A percentile compares a stretch with the other conserved stretches of the same genome.
These are phyloP conservation scores for Hyles euphorbiae DNA, from an alignment of 1,140 invertebrate genomes.

Conservation along the genomic window DNA sequence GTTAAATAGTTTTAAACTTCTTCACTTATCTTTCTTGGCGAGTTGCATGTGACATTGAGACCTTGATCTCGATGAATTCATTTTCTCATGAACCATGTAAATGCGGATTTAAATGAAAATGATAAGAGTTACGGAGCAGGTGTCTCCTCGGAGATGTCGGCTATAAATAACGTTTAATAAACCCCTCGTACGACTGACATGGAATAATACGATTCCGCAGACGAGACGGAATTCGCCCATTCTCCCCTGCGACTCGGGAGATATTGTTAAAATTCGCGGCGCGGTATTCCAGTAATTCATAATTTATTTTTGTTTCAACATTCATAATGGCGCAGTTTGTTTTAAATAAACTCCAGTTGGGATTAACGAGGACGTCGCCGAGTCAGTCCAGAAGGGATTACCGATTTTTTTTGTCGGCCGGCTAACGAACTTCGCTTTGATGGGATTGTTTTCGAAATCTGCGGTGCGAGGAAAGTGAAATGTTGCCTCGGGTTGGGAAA, in stretches of 20 bases:
- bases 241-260: constrained; percentile 11
- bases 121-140: constrained; percentile 48
- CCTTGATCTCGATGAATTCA: no score
- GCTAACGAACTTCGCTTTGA: neutral
- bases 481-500: neutral
- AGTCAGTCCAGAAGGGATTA: no score
- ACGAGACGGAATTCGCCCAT: constrained; percentile 1
- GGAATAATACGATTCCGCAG: constrained; percentile 36
- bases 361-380: neutral
- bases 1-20: no score
- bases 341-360: constrained; percentile 12
- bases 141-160: constrained; percentile 24
- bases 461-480: neutral
- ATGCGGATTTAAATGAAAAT: constrained; percentile 40
- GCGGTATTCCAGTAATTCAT: constrained; percentile 34
- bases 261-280: constrained; percentile 37
- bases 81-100: no score
- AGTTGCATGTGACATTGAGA: no score
- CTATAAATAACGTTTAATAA: constrained; percentile 58
- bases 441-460: neutral
- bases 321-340: constrained; percentile 23
- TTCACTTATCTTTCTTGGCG: no score
- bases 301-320: constrained; percentile 29
- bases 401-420: neutral
- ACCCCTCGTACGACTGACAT: constrained; percentile 42